phyloP scores from a whole-genome alignment of 2,888 invertebrate species.

The Sylvicola cinctus region DNA sequence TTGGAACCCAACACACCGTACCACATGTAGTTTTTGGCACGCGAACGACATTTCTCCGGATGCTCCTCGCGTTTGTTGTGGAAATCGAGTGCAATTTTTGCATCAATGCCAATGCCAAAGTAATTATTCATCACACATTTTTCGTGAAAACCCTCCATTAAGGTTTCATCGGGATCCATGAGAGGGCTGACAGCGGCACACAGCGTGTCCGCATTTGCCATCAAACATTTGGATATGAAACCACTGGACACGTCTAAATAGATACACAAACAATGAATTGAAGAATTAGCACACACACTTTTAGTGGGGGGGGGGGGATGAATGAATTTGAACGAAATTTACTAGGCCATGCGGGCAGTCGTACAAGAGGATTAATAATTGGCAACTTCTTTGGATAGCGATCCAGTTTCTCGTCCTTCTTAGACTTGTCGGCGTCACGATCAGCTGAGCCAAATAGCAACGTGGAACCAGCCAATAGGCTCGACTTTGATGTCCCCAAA shows the following conservation, averaged over 20 bases:
- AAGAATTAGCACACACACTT: too few relatives aligned
- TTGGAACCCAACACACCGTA: constrained; percentile 59
- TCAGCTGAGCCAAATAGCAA: constrained; percentile 20
- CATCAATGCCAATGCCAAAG: constrained; percentile 95
- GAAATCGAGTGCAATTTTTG: constrained; percentile 91
- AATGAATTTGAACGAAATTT: constrained; percentile 11
- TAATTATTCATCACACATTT: constrained; percentile 98
- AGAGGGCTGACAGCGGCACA: constrained; percentile 92
- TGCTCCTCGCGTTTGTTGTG: constrained; percentile 94
- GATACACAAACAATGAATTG: neutral
- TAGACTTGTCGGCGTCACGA: constrained; percentile 22
- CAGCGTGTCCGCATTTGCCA: constrained; percentile 89
- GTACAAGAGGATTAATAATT: constrained; percentile 76
- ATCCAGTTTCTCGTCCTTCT: constrained; percentile 30
- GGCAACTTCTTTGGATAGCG: constrained; percentile 50
- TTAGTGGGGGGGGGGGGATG: too few relatives aligned
- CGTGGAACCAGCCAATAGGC: constrained; percentile 27
- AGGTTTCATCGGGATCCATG: constrained; percentile 78
- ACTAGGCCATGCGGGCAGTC: constrained; percentile 75
- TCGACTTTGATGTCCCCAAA: constrained; percentile 35
- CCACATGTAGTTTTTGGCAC: constrained; percentile 95
- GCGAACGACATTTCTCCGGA: constrained; percentile 85
- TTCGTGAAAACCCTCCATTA: constrained; percentile 77
- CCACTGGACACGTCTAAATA: constrained; percentile 43
- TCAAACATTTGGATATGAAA: constrained; percentile 82